Evolutionary conservation across 1,140 invertebrate genomes (phyloP).

Genomic region (Ctenoplectra terminalis): DNA sequence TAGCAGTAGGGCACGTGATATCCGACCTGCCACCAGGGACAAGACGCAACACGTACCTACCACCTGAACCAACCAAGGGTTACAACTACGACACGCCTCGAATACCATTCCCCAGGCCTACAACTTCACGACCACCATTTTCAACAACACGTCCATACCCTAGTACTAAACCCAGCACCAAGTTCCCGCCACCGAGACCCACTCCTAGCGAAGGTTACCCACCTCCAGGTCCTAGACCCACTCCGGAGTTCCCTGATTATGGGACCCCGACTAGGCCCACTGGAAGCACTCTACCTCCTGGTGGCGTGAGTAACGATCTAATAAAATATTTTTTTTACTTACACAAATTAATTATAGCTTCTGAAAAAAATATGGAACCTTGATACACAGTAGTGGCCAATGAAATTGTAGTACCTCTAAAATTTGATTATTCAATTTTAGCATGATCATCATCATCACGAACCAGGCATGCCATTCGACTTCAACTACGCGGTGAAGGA

Average conservation of each 20-base stretch:
- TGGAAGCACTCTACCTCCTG: conserved; percentile 61
- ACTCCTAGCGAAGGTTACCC: conserved; percentile 67
- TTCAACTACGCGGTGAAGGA: conserved; percentile 94
- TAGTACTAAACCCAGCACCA: conserved; percentile 64
- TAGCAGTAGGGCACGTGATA: conserved; percentile 75
- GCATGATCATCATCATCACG: conserved; percentile 86
- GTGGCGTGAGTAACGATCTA: conserved; percentile 32
- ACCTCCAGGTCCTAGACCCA: conserved; percentile 70
- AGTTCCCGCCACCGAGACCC: conserved; percentile 41
- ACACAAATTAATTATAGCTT: not conserved
- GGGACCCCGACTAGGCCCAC: conserved; percentile 66
- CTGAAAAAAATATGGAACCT: no score
- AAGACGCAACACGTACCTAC: conserved; percentile 86
- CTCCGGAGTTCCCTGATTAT: conserved; percentile 75
- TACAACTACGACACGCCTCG: conserved; percentile 85
- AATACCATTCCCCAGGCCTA: conserved; percentile 83
- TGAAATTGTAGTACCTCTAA: no score
- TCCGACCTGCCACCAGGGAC: conserved; percentile 80
- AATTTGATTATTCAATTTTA: conserved; percentile 58
- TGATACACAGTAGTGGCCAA: no score
- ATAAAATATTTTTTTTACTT: not conserved
- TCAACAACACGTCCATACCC: conserved; percentile 43
- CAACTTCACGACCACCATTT: conserved; percentile 70
- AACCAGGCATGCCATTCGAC: conserved; percentile 93
- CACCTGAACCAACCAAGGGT: conserved; percentile 85